Conservation (phyloP, 2,888 invertebrate genomes). For the Aricia artaxerxes region DNA sequence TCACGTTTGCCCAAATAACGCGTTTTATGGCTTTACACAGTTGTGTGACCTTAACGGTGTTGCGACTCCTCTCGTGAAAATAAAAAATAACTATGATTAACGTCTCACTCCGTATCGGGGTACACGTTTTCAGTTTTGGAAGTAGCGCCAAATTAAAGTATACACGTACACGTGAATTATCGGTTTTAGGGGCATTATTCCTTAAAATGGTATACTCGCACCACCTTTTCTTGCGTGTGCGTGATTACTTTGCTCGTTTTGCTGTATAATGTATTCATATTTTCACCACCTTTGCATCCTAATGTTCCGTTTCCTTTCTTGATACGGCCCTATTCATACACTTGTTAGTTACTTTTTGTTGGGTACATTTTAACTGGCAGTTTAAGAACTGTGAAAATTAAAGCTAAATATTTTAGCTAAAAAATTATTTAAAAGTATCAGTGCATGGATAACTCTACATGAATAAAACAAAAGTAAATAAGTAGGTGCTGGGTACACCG, state of each 20-base stretch:
- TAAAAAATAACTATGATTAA: conserved; percentile 23
- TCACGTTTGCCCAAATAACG: conserved; percentile 29
- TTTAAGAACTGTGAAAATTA: background rate
- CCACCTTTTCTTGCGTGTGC: conserved; percentile 73
- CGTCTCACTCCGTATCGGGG: background rate
- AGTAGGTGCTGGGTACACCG: conserved; percentile 39
- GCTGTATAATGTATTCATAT: conserved; percentile 76
- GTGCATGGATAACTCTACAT: background rate
- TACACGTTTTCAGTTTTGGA: conserved; percentile 47
- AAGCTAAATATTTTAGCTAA: background rate
- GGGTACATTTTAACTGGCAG: background rate
- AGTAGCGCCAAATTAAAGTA: conserved; percentile 70
- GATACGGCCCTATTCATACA: conserved; percentile 32
- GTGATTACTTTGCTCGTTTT: conserved; percentile 68
- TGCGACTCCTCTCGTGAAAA: conserved; percentile 32
- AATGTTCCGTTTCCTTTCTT: conserved; percentile 64
- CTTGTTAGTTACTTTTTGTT: conserved; percentile 18
- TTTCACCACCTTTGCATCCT: conserved; percentile 76
- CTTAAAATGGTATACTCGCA: conserved; percentile 55
- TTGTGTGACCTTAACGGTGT: conserved; percentile 26
- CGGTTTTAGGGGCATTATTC: conserved; percentile 68
- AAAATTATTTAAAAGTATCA: background rate
- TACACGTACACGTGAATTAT: conserved; percentile 67
- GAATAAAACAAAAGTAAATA: background rate
- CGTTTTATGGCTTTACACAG: conserved; percentile 21